These are phyloP conservation scores for Picus viridis DNA, from an alignment of 2,797 vertebrate genomes.

Conservation along the genomic window DNA sequence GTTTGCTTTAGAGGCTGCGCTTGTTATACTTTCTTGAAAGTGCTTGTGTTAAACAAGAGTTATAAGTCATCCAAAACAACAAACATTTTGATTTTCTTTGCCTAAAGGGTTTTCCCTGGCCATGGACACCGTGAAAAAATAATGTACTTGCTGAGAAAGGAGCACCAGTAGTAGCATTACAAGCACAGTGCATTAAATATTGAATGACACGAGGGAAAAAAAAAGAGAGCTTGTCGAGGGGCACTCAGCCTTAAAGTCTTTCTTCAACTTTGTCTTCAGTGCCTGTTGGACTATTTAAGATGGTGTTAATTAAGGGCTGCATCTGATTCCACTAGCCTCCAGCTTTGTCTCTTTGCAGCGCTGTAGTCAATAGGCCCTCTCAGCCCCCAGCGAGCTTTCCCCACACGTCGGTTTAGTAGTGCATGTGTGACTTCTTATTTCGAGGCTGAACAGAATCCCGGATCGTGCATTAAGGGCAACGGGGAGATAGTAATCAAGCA, in stretches of 20 bases:
- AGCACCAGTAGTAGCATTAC: conserved; percentile 78
- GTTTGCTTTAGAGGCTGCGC: conserved; percentile 81
- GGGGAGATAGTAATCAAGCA: conserved; percentile 48
- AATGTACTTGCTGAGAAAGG: conserved; percentile 82
- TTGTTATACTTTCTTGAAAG: conserved; percentile 79
- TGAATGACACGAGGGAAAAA: conserved; percentile 76
- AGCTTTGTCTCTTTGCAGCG: conserved; percentile 73
- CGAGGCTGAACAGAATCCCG: conserved; percentile 66
- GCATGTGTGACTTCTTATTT: conserved; percentile 78
- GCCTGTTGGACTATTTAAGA: conserved; percentile 80
- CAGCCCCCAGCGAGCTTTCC: conserved; percentile 34
- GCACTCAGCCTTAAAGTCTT: conserved; percentile 81
- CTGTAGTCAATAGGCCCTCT: conserved; percentile 68
- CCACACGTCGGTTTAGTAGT: conserved; percentile 58
- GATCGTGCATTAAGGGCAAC: conserved; percentile 40
- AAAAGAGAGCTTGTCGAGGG: conserved; percentile 71
- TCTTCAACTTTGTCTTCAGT: conserved; percentile 79
- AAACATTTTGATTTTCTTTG: conserved; percentile 81
- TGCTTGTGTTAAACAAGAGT: conserved; percentile 80
- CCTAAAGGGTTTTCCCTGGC: conserved; percentile 80
- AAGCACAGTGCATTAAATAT: conserved; percentile 81
- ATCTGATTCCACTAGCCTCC: conserved; percentile 72
- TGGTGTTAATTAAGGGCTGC: conserved; percentile 84
- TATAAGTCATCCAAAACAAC: conserved; percentile 81
- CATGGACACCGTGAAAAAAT: conserved; percentile 81